These are phyloP conservation scores for Athalia rosae DNA, from an alignment of 2,888 invertebrate genomes.

Conservation along the genomic window DNA sequence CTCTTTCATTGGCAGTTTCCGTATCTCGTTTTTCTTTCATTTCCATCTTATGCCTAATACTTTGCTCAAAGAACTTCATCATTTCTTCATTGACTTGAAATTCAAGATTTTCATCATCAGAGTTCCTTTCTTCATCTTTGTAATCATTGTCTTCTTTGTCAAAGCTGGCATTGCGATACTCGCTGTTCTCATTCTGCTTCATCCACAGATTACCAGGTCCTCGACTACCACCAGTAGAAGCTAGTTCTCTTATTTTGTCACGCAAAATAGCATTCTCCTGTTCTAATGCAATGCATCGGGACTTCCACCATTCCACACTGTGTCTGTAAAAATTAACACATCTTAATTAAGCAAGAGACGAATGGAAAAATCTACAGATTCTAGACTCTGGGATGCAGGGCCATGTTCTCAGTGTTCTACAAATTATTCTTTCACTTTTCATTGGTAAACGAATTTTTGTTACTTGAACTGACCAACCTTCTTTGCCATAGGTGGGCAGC, in stretches of 20 bases:
- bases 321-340: conserved; percentile 59
- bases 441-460: neutral
- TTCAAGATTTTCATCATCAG: conserved; percentile 69
- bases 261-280: conserved; percentile 65
- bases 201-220: neutral
- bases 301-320: conserved; percentile 68
- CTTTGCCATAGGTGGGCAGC: conserved; percentile 69
- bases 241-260: conserved; percentile 56
- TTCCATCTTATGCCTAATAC: conserved; percentile 76
- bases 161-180: conserved; percentile 5
- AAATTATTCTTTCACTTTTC: neutral
- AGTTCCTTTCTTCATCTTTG: conserved; percentile 57
- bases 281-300: conserved; percentile 67
- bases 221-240: conserved; percentile 4
- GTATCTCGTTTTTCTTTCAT: conserved; percentile 62
- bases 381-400: too few relatives aligned
- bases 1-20: conserved; percentile 49
- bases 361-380: too few relatives aligned
- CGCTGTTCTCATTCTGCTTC: neutral
- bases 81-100: conserved; percentile 80
- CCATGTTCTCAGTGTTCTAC: neutral
- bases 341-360: too few relatives aligned
- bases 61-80: conserved; percentile 78
- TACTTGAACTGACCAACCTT: conserved; percentile 55
- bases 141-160: conserved; percentile 52